Evolutionary conservation across 2,113 vertebrate genomes (phyloP).

Genomic region (Serilophus lunatus): DNA sequence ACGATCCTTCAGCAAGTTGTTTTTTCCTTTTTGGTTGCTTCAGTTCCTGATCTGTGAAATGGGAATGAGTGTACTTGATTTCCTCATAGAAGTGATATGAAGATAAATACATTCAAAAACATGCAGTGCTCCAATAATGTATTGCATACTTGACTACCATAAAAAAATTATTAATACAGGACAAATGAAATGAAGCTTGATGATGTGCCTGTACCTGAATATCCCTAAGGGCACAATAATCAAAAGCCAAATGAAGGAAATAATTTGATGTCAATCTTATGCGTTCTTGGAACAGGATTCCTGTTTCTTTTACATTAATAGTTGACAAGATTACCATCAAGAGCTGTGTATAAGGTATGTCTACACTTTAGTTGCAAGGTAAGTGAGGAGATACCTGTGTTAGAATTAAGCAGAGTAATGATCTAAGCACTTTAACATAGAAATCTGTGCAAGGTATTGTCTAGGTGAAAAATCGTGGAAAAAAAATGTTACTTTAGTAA

Average conservation of each 20-base stretch:
- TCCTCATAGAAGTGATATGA: not conserved
- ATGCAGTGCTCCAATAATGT: not conserved
- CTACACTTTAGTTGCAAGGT: not conserved
- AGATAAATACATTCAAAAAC: conserved; percentile 8
- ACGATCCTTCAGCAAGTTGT: not conserved
- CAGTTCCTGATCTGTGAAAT: not conserved
- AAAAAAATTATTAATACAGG: conserved; percentile 39
- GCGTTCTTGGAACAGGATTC: conserved; percentile 27
- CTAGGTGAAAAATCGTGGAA: not conserved
- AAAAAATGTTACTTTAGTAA: not conserved
- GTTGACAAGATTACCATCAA: conserved; percentile 12
- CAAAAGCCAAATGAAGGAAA: conserved; percentile 42
- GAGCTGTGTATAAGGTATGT: not conserved
- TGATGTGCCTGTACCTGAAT: conserved; percentile 56
- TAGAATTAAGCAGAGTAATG: not conserved
- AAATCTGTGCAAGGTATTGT: not conserved
- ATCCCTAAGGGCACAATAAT: not conserved
- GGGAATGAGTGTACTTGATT: not conserved
- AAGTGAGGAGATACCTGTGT: not conserved
- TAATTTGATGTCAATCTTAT: conserved; percentile 52
- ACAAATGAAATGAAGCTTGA: conserved; percentile 19
- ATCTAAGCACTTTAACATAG: not conserved
- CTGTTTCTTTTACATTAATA: not conserved
- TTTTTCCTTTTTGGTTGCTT: not conserved
- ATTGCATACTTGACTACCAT: conserved; percentile 7